Conservation (phyloP, 1,140 invertebrate genomes). For the Drosophila takahashii region DNA sequence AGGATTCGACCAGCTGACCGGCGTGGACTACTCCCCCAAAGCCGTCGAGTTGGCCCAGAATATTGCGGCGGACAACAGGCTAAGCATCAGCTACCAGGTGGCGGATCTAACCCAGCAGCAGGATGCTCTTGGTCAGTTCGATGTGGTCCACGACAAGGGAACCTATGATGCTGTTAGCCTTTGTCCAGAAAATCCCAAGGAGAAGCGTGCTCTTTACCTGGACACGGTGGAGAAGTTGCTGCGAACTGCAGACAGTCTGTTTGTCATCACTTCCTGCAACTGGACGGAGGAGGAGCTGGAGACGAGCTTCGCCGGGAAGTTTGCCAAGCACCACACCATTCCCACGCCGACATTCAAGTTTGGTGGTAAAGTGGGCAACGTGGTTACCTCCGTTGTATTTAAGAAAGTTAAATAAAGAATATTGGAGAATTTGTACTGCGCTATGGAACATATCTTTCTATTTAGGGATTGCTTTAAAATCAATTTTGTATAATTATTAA, state of each 20-base stretch:
- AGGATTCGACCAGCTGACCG: conserved; percentile 89
- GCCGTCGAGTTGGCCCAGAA: conserved; percentile 91
- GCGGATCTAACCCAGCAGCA: conserved; percentile 61
- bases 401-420: conserved; percentile 46
- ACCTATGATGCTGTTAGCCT: conserved; percentile 97
- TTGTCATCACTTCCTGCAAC: conserved; percentile 97
- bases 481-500: background rate
- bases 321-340: conserved; percentile 88
- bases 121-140: conserved; percentile 85
- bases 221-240: conserved; percentile 86
- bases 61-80: conserved; percentile 87
- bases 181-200: conserved; percentile 88
- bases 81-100: conserved; percentile 87
- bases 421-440: background rate
- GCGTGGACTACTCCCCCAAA: conserved; percentile 93
- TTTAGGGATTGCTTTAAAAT: background rate
- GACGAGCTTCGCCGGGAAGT: conserved; percentile 89
- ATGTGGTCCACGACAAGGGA: conserved; percentile 94
- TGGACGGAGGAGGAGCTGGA: conserved; percentile 95
- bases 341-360: conserved; percentile 93
- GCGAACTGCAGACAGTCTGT: conserved; percentile 85
- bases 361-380: conserved; percentile 92
- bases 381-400: conserved; percentile 92
- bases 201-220: conserved; percentile 89
- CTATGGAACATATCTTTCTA: background rate